Evolutionary conservation across 2,113 vertebrate species (phyloP).

Genomic region (Entosphenus tridentatus): DNA sequence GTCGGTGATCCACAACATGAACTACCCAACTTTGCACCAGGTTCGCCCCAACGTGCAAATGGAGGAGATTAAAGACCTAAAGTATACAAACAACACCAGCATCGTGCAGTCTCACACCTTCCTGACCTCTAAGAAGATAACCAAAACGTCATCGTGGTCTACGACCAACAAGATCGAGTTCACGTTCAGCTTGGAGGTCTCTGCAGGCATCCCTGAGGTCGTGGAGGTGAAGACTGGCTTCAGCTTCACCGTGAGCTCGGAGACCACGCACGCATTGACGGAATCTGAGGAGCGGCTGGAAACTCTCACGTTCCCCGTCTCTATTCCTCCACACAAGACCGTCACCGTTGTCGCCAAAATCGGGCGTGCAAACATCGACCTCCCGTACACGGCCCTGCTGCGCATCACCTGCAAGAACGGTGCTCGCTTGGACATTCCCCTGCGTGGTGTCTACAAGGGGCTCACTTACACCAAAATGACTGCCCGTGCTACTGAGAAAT

Average conservation of each 20-base stretch:
- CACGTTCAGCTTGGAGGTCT: slow-evolving; percentile 8
- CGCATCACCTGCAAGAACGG: slow-evolving; percentile 11
- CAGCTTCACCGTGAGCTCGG: too few relatives aligned
- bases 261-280: too few relatives aligned
- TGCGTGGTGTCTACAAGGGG: slow-evolving; percentile 11
- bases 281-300: too few relatives aligned
- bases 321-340: slow-evolving; percentile 7
- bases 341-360: slow-evolving; percentile 9
- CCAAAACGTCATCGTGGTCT: slow-evolving; percentile 12
- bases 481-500: not conserved
- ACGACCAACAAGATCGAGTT: not conserved
- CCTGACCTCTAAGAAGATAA: slow-evolving; percentile 9
- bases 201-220: slow-evolving; percentile 10
- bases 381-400: slow-evolving; percentile 13
- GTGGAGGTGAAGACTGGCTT: not conserved
- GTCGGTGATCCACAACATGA: slow-evolving; percentile 1
- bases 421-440: slow-evolving; percentile 5
- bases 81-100: slow-evolving; percentile 4
- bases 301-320: too few relatives aligned
- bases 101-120: slow-evolving; percentile 4
- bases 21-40: slow-evolving; percentile 12
- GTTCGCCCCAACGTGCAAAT: slow-evolving; percentile 2
- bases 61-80: slow-evolving; percentile 10
- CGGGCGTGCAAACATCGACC: slow-evolving; percentile 11
- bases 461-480: slow-evolving; percentile 7